These are phyloP conservation scores for Sarcophaga rosellei DNA, from an alignment of 2,888 invertebrate genomes.

Conservation along the genomic window DNA sequence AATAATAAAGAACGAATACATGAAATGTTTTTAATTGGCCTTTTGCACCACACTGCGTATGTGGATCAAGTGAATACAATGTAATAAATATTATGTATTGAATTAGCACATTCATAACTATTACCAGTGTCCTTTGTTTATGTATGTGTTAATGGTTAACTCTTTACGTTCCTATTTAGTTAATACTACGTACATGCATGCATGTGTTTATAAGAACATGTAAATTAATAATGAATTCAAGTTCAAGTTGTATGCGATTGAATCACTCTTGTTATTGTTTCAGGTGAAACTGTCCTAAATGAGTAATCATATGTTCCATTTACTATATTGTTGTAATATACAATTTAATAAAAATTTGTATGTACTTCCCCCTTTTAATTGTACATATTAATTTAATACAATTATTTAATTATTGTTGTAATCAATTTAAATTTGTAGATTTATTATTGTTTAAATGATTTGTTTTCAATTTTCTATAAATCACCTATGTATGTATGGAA, in stretches of 20 bases:
- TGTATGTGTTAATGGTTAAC: not conserved
- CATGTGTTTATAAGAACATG: not conserved
- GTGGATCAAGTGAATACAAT: slow-evolving; percentile 25
- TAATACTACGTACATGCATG: not conserved
- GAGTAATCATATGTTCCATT: not conserved
- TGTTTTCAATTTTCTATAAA: too few relatives aligned
- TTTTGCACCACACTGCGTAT: slow-evolving; percentile 50
- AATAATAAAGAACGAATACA: not conserved
- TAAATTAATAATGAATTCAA: slow-evolving; percentile 13
- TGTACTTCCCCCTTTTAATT: too few relatives aligned
- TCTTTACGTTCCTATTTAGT: not conserved
- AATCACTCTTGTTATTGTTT: not conserved
- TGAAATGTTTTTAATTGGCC: slow-evolving; percentile 30
- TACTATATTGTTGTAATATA: not conserved
- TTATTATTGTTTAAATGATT: too few relatives aligned
- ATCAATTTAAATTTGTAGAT: too few relatives aligned
- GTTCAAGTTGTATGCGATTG: slow-evolving; percentile 45
- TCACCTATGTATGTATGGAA: too few relatives aligned
- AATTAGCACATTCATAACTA: not conserved
- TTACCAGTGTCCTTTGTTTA: not conserved
- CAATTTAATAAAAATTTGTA: too few relatives aligned
- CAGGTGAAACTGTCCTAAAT: slow-evolving; percentile 21
- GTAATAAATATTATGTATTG: not conserved
- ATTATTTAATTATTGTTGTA: too few relatives aligned
- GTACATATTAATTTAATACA: too few relatives aligned